These are phyloP conservation scores for Xenopus petersii DNA, from an alignment of 2,797 vertebrate species.

Conservation along the genomic window DNA sequence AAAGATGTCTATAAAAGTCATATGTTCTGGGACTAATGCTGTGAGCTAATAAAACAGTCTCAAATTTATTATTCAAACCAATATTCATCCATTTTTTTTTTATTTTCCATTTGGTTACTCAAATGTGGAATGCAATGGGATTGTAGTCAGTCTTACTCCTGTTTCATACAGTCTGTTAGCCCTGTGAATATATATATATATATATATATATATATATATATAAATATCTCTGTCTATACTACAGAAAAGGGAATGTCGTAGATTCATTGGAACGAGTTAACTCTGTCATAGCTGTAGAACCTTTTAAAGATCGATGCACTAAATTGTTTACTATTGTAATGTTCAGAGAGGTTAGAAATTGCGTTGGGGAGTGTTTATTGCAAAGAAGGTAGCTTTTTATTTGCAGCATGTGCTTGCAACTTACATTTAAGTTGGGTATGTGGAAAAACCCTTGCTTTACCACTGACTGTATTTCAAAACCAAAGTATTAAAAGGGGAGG, in stretches of 20 bases:
- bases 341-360: constrained; percentile 74
- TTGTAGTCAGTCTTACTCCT: constrained; percentile 83
- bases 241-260: constrained; percentile 81
- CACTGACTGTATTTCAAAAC: constrained; percentile 85
- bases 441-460: constrained; percentile 76
- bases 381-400: constrained; percentile 69
- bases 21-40: constrained; percentile 71
- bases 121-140: constrained; percentile 79
- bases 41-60: constrained; percentile 77
- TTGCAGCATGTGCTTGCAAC: constrained; percentile 87
- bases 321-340: constrained; percentile 81
- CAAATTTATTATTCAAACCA: constrained; percentile 63
- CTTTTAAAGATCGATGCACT: constrained; percentile 78
- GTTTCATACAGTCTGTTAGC: constrained; percentile 74
- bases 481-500: constrained; percentile 79
- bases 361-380: constrained; percentile 73
- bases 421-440: constrained; percentile 82
- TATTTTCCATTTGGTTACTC: constrained; percentile 78
- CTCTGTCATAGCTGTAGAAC: constrained; percentile 73
- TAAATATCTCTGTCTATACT: constrained; percentile 65
- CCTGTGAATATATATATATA: constrained; percentile 63
- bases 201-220: constrained; percentile 24
- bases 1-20: constrained; percentile 57
- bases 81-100: constrained; percentile 59
- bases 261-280: constrained; percentile 75